These are phyloP conservation scores for Synergus japonicus DNA, from an alignment of 2,888 invertebrate genomes.

Conservation along the genomic window DNA sequence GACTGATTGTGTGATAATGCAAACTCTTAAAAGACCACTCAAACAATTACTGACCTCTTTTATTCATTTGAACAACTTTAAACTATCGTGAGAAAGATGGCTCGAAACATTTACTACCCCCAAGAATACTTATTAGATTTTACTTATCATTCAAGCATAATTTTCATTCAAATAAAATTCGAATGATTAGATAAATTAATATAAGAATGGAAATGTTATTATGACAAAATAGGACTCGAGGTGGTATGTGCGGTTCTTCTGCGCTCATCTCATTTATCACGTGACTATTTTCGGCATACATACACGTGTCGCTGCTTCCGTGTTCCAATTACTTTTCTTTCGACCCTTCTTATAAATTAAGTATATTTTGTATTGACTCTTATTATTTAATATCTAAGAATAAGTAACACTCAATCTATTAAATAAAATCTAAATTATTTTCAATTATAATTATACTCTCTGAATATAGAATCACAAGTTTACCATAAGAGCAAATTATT, in stretches of 20 bases:
- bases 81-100: conserved; percentile 25
- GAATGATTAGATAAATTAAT: neutral
- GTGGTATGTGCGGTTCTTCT: conserved; percentile 16
- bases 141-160: neutral
- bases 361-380: conserved; percentile 6
- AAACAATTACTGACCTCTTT: conserved; percentile 35
- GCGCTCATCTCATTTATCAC: conserved; percentile 27
- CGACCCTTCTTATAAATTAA: conserved; percentile 6
- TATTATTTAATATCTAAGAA: neutral
- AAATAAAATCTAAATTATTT: neutral
- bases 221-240: conserved; percentile 11
- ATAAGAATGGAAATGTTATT: conserved; percentile 8
- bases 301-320: conserved; percentile 35
- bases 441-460: neutral
- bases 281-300: conserved; percentile 40
- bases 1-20: conserved; percentile 36
- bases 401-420: neutral
- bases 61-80: conserved; percentile 22
- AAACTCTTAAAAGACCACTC: conserved; percentile 27
- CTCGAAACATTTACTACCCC: neutral
- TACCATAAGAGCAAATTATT: too few species aligned
- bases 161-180: neutral
- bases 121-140: neutral
- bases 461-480: neutral
- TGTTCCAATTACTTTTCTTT: conserved; percentile 35